Conservation (phyloP, 2,797 vertebrate genomes). For the Oryzias sinensis region DNA sequence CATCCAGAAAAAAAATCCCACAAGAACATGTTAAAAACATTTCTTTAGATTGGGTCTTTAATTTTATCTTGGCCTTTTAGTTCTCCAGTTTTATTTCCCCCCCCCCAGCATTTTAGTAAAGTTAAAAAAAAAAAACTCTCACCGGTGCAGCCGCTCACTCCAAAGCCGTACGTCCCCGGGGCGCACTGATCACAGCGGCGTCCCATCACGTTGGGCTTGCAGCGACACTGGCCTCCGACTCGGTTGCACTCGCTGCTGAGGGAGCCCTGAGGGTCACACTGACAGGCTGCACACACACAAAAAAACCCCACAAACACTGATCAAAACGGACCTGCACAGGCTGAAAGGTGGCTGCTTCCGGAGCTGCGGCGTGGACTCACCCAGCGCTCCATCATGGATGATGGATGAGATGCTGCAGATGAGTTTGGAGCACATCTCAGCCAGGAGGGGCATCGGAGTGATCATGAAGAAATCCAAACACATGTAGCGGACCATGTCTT, state of each 20-base stretch:
- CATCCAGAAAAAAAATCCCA: too few species aligned
- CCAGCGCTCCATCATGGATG: constrained; percentile 79
- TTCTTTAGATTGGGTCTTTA: too few species aligned
- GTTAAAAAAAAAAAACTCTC: constrained; percentile 16
- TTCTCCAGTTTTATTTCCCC: too few species aligned
- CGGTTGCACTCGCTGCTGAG: constrained; percentile 80
- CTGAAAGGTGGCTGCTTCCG: not conserved
- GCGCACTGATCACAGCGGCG: constrained; percentile 80
- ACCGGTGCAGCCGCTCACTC: constrained; percentile 82
- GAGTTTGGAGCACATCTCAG: constrained; percentile 80
- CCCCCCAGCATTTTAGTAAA: too few species aligned
- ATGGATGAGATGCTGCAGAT: constrained; percentile 86
- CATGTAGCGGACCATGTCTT: constrained; percentile 83
- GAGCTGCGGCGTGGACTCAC: constrained; percentile 66
- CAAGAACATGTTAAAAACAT: too few species aligned
- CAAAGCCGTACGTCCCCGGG: constrained; percentile 82
- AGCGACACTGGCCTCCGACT: constrained; percentile 84
- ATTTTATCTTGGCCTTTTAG: too few species aligned
- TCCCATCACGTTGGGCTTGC: constrained; percentile 83
- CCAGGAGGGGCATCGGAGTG: constrained; percentile 72
- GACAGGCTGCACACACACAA: constrained; percentile 74
- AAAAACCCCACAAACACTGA: too few species aligned
- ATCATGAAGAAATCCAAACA: constrained; percentile 84
- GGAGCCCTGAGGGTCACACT: constrained; percentile 86
- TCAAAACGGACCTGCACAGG: too few species aligned